phyloP scores from a whole-genome alignment of 2,113 vertebrate species.

The Chinchilla lanigera region DNA sequence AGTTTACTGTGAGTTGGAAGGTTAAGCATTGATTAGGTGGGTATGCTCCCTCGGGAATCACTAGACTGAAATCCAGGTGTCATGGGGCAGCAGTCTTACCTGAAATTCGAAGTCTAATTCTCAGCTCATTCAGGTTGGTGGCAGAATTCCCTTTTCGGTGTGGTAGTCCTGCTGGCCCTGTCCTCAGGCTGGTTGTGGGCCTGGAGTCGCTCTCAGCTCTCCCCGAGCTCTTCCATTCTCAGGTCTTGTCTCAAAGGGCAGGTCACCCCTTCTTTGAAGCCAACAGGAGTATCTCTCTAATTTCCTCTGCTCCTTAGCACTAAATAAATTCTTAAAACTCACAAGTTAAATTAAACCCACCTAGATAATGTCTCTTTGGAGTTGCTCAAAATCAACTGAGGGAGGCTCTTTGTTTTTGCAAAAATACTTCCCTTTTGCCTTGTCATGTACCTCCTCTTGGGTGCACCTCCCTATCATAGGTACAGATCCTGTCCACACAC shows the following conservation, averaged over 20 bases:
- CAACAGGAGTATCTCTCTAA: not conserved
- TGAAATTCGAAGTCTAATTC: not conserved
- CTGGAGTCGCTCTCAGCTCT: not conserved
- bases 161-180: not conserved
- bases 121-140: not conserved
- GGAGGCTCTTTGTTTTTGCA: not conserved
- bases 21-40: not conserved
- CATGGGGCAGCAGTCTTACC: not conserved
- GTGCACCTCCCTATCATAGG: accelerated
- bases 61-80: not conserved
- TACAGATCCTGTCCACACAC: not conserved
- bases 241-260: not conserved
- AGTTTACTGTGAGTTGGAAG: not conserved
- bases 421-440: not conserved
- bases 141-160: not conserved
- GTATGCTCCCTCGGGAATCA: not conserved
- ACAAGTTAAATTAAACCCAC: not conserved
- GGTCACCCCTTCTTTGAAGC: not conserved
- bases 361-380: not conserved
- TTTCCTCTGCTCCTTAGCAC: not conserved
- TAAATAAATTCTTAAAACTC: not conserved
- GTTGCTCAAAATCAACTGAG: not conserved
- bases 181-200: not conserved
- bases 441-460: not conserved
- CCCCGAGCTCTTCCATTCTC: not conserved